These are phyloP conservation scores for Acleris literana DNA, from an alignment of 2,888 invertebrate species.

Conservation along the genomic window DNA sequence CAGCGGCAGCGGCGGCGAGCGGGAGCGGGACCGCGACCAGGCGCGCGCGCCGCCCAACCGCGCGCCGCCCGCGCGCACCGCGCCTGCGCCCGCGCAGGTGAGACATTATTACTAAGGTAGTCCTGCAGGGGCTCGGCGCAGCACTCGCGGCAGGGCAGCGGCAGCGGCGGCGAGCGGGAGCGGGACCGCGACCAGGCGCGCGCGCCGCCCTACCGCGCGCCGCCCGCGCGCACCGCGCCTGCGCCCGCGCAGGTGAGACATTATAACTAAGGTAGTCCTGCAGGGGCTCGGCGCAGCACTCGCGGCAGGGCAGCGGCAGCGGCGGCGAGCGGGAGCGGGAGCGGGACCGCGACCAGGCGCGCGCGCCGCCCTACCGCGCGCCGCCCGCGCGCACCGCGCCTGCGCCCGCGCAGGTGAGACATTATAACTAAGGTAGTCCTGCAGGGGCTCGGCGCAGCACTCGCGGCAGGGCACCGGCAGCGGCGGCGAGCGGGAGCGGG, in stretches of 20 bases:
- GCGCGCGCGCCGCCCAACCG: conserved; percentile 63
- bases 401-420: too few relatives aligned
- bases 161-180: too few relatives aligned
- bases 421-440: too few relatives aligned
- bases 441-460: conserved; percentile 42
- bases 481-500: too few relatives aligned
- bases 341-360: conserved; percentile 46
- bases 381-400: conserved; percentile 58
- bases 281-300: conserved; percentile 44
- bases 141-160: conserved; percentile 57
- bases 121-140: background rate
- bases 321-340: too few relatives aligned
- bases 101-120: too few relatives aligned
- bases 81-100: conserved; percentile 43
- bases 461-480: conserved; percentile 52
- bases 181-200: conserved; percentile 47
- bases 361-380: conserved; percentile 63
- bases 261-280: too few relatives aligned
- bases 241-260: too few relatives aligned
- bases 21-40: conserved; percentile 42
- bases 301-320: conserved; percentile 51
- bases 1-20: too few relatives aligned
- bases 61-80: conserved; percentile 60
- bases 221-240: conserved; percentile 56
- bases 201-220: conserved; percentile 65